Base-by-base conservation (phyloP, 1,140 invertebrate genomes). In the Nymphalis io region DNA sequence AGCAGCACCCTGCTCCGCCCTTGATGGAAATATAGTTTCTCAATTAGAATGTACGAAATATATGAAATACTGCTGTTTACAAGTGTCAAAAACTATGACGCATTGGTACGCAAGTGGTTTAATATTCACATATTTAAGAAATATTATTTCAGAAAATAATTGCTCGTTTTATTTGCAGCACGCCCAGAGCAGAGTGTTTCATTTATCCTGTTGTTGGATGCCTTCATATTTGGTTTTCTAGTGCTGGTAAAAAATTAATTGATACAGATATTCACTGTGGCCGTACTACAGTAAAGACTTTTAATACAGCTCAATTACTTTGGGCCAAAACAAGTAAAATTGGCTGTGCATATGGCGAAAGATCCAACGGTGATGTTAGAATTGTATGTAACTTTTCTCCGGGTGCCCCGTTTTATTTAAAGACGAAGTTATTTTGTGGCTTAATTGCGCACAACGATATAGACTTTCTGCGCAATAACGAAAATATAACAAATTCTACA, bases 361-460 rank as follows among this genome's bases (percentile, higher is more conserved):
- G 62, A 55, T 18, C 16, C 8, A 81, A 81, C 44, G 85, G 84
- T 18, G 82, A 91, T 68, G 62, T 84, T 15, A 80, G 88, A 81
- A 81, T 90, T 20, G 73, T 90, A 33, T 91, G 89, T 40, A 85
- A 89, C 63, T 91, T 91, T 73, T 70, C 87, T 20, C 89, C 89
- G 27, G 84, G 87, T 44, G 84, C 88, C 6, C 81, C 83, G n/a
- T 90, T 83, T 67, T 74, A 73, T 62, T 57, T 91, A 20, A 65
- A 82, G 2, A 78, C 82, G 1, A 78, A 82, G 61, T 82, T 83
- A 68, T 89, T 79, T 61, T 91, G 89, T 70, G 89, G 89, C 18
- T 75, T 90, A 20, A 81, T 88, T 16, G 39, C 55, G 16, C 80
- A 85, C 61, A 74, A 72, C 44, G 71, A 78, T 40, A 67, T 76